Conservation (phyloP, 1,140 invertebrate genomes). For the Scylla paramamosain region DNA sequence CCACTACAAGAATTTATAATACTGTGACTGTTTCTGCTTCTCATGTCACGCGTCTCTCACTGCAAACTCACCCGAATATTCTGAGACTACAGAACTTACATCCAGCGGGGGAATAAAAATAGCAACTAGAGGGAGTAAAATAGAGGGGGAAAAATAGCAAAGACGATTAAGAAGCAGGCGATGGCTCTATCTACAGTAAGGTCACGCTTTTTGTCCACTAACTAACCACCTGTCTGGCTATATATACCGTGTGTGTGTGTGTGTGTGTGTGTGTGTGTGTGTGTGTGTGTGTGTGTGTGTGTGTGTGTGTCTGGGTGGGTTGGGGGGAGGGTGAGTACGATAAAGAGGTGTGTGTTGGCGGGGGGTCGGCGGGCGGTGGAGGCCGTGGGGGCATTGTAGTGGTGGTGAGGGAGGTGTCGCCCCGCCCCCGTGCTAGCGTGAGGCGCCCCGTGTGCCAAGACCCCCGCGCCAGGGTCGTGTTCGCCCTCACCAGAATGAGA, state of each 20-base stretch:
- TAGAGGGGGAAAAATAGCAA: too few species aligned
- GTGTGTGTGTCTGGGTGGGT: not conserved
- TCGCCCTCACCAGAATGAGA: not conserved
- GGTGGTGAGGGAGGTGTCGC: not conserved
- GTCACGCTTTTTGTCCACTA: not conserved
- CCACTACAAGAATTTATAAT: too few species aligned
- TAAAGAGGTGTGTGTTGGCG: not conserved
- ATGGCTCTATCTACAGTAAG: too few species aligned
- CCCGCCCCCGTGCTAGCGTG: not conserved
- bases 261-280: not conserved
- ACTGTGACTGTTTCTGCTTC: too few species aligned
- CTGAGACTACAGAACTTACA: too few species aligned
- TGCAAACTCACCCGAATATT: not conserved
- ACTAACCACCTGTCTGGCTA: not conserved
- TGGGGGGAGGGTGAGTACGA: not conserved
- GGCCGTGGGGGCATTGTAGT: not conserved
- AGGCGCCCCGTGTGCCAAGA: not conserved
- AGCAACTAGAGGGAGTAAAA: too few species aligned
- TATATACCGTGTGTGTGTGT: not conserved
- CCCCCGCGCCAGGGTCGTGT: not conserved
- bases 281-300: constrained; percentile 4
- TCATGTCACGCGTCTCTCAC: too few species aligned
- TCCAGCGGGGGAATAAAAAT: too few species aligned
- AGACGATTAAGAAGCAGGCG: too few species aligned
- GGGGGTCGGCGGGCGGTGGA: not conserved